These are phyloP conservation scores for Oceanites oceanicus DNA, from an alignment of 2,113 vertebrate species.

Conservation along the genomic window DNA sequence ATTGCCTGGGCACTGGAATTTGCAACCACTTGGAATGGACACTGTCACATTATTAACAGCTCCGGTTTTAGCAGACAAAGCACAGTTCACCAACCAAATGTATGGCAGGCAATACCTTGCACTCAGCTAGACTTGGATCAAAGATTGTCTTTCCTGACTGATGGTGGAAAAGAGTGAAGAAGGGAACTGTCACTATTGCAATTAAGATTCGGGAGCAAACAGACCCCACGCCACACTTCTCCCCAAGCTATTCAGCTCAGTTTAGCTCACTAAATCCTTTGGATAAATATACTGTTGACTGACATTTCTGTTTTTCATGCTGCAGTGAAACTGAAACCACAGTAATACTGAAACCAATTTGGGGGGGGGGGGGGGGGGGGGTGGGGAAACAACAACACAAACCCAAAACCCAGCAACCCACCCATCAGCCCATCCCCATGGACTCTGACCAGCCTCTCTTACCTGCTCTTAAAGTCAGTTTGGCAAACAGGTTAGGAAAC, in stretches of 20 bases:
- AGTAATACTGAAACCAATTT: background rate
- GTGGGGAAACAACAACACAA: background rate
- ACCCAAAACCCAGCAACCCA: background rate
- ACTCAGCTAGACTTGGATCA: background rate
- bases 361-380: background rate
- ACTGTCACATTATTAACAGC: background rate
- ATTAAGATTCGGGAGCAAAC: background rate
- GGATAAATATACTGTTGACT: background rate
- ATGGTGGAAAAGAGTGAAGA: background rate
- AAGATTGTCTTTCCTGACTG: background rate
- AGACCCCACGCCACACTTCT: background rate
- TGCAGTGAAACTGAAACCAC: background rate
- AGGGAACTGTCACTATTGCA: background rate
- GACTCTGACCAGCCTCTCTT: background rate
- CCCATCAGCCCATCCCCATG: background rate
- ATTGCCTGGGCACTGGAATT: background rate
- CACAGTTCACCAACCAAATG: background rate
- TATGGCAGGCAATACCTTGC: background rate
- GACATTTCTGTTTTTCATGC: background rate
- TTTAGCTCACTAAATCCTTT: background rate
- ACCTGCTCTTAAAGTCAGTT: background rate
- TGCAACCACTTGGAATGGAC: background rate
- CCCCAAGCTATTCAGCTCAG: background rate
- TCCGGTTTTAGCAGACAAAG: background rate
- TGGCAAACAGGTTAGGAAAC: background rate